Percentiles rank a stretch among this genome's conserved stretches.
phyloP scores from a whole-genome alignment of 2,888 invertebrate species.

The Maniola hyperantus region DNA sequence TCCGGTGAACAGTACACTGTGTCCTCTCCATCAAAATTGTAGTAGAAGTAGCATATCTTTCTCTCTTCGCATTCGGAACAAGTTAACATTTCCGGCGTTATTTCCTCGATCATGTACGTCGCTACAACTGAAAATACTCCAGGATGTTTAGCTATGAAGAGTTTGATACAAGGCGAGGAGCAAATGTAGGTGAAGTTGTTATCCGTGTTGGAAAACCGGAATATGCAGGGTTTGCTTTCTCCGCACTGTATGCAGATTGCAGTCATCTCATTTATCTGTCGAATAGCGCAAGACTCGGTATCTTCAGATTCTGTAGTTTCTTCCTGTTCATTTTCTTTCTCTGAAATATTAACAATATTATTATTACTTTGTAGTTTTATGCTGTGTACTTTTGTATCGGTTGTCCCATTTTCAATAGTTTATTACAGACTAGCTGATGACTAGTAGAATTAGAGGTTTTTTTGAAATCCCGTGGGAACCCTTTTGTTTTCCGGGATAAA shows the following conservation, averaged over 20 bases:
- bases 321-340: slow-evolving; percentile 73
- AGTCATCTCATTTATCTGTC: slow-evolving; percentile 63
- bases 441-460: no score
- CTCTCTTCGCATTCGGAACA: slow-evolving; percentile 74
- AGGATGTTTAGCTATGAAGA: slow-evolving; percentile 66
- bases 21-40: slow-evolving; percentile 71
- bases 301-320: slow-evolving; percentile 70
- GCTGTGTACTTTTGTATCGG: not conserved
- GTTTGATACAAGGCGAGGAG: slow-evolving; percentile 71
- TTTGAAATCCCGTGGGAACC: no score
- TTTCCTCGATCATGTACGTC: slow-evolving; percentile 73
- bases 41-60: slow-evolving; percentile 72
- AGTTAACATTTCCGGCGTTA: slow-evolving; percentile 52
- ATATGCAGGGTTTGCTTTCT: slow-evolving; percentile 56
- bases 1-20: slow-evolving; percentile 79
- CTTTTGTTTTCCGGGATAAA: no score
- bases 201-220: slow-evolving; percentile 57
- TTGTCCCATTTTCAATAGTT: no score
- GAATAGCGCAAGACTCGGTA: slow-evolving; percentile 57
- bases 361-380: not conserved
- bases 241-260: slow-evolving; percentile 76
- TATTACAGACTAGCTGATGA: no score
- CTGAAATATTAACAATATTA: slow-evolving; percentile 50
- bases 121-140: slow-evolving; percentile 56
- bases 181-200: slow-evolving; percentile 69